A percentile compares a stretch with the other conserved stretches of the same genome.
Evolutionary conservation across 2,797 vertebrate species (phyloP).

Genomic region (Catharus ustulatus): DNA sequence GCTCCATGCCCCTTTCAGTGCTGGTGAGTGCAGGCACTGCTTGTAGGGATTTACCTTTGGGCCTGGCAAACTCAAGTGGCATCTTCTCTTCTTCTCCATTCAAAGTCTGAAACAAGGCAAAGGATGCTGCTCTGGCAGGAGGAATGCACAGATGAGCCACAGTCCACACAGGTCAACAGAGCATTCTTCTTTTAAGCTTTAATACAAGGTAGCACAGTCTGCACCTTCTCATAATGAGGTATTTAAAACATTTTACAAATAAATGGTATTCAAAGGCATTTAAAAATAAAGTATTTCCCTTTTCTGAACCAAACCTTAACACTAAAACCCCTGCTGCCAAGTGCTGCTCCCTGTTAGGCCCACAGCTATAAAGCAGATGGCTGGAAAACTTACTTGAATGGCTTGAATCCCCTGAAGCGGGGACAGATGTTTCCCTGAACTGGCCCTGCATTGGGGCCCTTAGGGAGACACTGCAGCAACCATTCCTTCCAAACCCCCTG

Average conservation of each 20-base stretch:
- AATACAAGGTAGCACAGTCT: constrained; percentile 54
- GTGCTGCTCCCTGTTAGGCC: constrained; percentile 42
- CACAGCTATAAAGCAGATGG: constrained; percentile 47
- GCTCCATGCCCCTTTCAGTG: neutral
- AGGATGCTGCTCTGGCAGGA: neutral
- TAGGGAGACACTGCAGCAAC: constrained; percentile 16
- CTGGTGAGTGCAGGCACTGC: neutral
- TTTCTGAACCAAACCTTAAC: constrained; percentile 22
- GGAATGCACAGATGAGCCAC: neutral
- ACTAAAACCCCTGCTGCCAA: constrained; percentile 32
- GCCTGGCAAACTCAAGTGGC: neutral
- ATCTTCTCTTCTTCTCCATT: neutral
- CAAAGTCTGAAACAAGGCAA: neutral
- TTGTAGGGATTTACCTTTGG: neutral
- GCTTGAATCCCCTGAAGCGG: constrained; percentile 16
- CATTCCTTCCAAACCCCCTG: neutral
- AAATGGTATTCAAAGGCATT: constrained; percentile 73
- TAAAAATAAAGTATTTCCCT: constrained; percentile 74
- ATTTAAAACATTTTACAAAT: constrained; percentile 79
- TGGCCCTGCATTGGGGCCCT: neutral
- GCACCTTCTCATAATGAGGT: constrained; percentile 74
- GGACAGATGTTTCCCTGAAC: constrained; percentile 39
- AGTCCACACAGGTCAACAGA: neutral
- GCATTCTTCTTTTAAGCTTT: constrained; percentile 55
- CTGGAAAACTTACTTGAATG: constrained; percentile 50